Evolutionary conservation across 2,888 invertebrate genomes (phyloP).

Genomic region (Agapostemon virescens): DNA sequence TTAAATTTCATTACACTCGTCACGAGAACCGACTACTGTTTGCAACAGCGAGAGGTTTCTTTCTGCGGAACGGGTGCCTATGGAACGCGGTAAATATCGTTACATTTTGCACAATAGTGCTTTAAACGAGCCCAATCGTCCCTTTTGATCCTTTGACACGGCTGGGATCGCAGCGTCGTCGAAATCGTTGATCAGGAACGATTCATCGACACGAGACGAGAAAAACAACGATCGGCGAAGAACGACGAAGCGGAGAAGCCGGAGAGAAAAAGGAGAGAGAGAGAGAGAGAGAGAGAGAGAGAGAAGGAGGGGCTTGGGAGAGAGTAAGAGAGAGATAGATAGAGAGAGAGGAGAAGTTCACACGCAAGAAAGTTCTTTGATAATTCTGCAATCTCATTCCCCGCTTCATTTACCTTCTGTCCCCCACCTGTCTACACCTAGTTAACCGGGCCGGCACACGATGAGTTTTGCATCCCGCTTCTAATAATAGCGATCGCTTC

Average conservation of each 20-base stretch:
- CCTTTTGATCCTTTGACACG: constrained; percentile 30
- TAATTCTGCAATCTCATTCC: constrained; percentile 71
- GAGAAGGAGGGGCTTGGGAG: not conserved
- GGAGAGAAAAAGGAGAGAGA: not conserved
- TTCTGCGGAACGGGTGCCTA: not conserved
- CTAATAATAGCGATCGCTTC: constrained; percentile 79
- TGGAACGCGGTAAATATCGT: constrained; percentile 14
- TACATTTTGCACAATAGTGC: constrained; percentile 6
- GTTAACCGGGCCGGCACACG: constrained; percentile 61
- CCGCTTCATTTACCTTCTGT: constrained; percentile 72
- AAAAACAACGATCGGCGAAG: constrained; percentile 21
- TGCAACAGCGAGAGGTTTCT: not conserved
- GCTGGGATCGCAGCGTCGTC: constrained; percentile 35
- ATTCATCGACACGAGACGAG: constrained; percentile 51
- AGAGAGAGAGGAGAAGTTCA: constrained; percentile 36
- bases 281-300: not conserved
- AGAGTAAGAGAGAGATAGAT: not conserved
- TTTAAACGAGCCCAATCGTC: constrained; percentile 27
- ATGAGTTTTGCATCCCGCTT: constrained; percentile 76
- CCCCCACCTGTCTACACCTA: constrained; percentile 69
- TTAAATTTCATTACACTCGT: not conserved
- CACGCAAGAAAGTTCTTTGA: constrained; percentile 70
- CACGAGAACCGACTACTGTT: not conserved
- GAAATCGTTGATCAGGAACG: constrained; percentile 59
- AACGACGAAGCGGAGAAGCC: not conserved